A percentile compares a stretch with the other conserved stretches of the same genome.
Conservation (phyloP, 2,888 invertebrate genomes). For the Chrysolina oricalcia region DNA sequence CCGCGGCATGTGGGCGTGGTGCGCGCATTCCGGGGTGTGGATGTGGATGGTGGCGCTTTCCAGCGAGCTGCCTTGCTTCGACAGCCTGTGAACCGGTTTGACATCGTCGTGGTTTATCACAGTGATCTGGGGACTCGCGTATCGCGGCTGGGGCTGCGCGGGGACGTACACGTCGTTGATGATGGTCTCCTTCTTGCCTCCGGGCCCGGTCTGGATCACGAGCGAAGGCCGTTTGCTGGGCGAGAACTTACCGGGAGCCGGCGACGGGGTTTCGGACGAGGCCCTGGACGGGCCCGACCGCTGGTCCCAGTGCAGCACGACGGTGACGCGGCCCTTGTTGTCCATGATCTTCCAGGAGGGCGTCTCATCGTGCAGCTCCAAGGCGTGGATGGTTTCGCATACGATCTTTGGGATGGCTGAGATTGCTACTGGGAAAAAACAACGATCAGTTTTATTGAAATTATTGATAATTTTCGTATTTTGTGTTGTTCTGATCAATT, state of each 20-base stretch:
- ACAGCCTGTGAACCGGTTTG: slow-evolving; percentile 69
- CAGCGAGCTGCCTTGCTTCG: slow-evolving; percentile 79
- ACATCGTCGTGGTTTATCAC: slow-evolving; percentile 95
- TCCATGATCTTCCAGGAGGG: slow-evolving; percentile 99
- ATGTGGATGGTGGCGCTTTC: slow-evolving; percentile 85
- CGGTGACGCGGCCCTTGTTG: slow-evolving; percentile 97
- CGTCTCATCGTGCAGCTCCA: slow-evolving; percentile 96
- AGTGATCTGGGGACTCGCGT: slow-evolving; percentile 88
- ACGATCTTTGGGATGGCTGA: slow-evolving; percentile 97
- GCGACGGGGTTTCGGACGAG: slow-evolving; percentile 73
- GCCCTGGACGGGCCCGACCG: slow-evolving; percentile 76
- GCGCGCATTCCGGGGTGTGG: slow-evolving; percentile 88
- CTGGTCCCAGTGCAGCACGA: slow-evolving; percentile 97
- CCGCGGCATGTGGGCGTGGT: slow-evolving; percentile 79
- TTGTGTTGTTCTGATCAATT: background rate
- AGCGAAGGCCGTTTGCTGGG: slow-evolving; percentile 80
- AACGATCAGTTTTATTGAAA: background rate
- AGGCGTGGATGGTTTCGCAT: slow-evolving; percentile 96
- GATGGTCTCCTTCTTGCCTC: slow-evolving; percentile 75
- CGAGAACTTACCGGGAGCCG: slow-evolving; percentile 74
- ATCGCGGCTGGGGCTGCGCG: slow-evolving; percentile 68
- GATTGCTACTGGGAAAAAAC: slow-evolving; percentile 80
- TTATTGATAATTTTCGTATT: slow-evolving; percentile 10
- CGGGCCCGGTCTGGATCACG: slow-evolving; percentile 71
- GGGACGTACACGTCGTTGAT: slow-evolving; percentile 75